A percentile compares a stretch with the other conserved stretches of the same genome.
phyloP scores from a whole-genome alignment of 2,797 vertebrate genomes.

The Synanceia verrucosa region DNA sequence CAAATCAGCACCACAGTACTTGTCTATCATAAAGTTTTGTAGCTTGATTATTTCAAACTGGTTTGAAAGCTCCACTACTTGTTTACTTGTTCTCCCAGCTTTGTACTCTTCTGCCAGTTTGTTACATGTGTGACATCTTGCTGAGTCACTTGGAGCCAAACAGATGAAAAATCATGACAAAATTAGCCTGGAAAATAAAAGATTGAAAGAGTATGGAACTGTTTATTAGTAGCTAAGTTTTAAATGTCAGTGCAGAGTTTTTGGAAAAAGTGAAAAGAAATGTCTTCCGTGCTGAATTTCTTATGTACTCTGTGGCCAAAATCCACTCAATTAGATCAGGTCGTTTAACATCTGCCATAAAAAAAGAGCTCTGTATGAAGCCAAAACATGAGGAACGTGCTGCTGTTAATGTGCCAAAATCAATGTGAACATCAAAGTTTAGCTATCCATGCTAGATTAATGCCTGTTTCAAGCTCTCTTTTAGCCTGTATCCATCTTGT shows the following conservation, averaged over 20 bases:
- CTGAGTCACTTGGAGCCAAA: slow-evolving; percentile 49
- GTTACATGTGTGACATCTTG: slow-evolving; percentile 32
- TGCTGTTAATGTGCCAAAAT: slow-evolving; percentile 11
- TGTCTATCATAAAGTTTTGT: slow-evolving; percentile 2
- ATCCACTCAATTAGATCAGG: slow-evolving; percentile 33
- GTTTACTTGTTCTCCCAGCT: slow-evolving; percentile 29
- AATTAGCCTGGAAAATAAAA: slow-evolving; percentile 40
- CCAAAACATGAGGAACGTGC: slow-evolving; percentile 18
- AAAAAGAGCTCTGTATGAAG: slow-evolving; percentile 16
- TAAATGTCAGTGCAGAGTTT: slow-evolving; percentile 54
- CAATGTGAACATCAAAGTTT: not conserved
- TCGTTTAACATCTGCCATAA: slow-evolving; percentile 20
- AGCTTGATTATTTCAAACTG: slow-evolving; percentile 21
- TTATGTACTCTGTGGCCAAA: slow-evolving; percentile 18
- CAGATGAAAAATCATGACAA: slow-evolving; percentile 51
- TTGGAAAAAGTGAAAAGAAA: slow-evolving; percentile 6
- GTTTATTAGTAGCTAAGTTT: slow-evolving; percentile 55
- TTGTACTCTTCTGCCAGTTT: slow-evolving; percentile 17
- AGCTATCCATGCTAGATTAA: slow-evolving; percentile 19
- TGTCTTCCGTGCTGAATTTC: slow-evolving; percentile 9
- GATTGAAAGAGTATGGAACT: slow-evolving; percentile 38
- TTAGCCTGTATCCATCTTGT: slow-evolving; percentile 33
- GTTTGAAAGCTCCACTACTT: slow-evolving; percentile 10
- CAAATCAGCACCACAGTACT: not conserved
- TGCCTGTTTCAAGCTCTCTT: slow-evolving; percentile 25